Evolutionary conservation across 2,797 vertebrate species (phyloP).

Genomic region (Tinamus major): DNA sequence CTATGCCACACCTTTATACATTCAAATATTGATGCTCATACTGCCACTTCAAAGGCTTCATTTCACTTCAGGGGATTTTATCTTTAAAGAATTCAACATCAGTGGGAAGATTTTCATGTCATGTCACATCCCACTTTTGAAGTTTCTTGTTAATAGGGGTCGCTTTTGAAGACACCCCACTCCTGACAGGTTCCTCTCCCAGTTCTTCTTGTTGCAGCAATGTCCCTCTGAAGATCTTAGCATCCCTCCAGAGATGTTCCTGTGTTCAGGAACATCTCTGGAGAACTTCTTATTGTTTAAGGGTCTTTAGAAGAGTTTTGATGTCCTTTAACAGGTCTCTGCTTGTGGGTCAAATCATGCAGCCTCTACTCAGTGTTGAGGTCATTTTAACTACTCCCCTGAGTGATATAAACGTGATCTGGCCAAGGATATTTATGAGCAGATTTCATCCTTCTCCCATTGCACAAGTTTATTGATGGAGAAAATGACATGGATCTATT

Average conservation of each 20-base stretch:
- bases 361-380: background rate
- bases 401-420: rapidly evolving
- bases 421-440: background rate
- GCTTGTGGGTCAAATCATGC: background rate
- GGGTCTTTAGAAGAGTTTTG: constrained; percentile 15
- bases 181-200: constrained; percentile 62
- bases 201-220: constrained; percentile 17
- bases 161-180: constrained; percentile 65
- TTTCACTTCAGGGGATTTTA: constrained; percentile 70
- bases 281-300: constrained; percentile 50
- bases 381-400: background rate
- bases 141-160: constrained; percentile 72
- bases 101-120: constrained; percentile 68
- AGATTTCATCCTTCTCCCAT: background rate
- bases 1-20: constrained; percentile 14
- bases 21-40: constrained; percentile 47
- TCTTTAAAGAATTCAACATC: constrained; percentile 69
- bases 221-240: constrained; percentile 57
- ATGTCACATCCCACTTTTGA: constrained; percentile 72
- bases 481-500: background rate
- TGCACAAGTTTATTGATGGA: background rate
- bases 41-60: constrained; percentile 72
- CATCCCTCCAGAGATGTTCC: constrained; percentile 51
- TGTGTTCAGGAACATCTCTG: constrained; percentile 45
- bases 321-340: constrained; percentile 9